phyloP scores from a whole-genome alignment of 2,113 vertebrate genomes.

The Otolemur garnettii region DNA sequence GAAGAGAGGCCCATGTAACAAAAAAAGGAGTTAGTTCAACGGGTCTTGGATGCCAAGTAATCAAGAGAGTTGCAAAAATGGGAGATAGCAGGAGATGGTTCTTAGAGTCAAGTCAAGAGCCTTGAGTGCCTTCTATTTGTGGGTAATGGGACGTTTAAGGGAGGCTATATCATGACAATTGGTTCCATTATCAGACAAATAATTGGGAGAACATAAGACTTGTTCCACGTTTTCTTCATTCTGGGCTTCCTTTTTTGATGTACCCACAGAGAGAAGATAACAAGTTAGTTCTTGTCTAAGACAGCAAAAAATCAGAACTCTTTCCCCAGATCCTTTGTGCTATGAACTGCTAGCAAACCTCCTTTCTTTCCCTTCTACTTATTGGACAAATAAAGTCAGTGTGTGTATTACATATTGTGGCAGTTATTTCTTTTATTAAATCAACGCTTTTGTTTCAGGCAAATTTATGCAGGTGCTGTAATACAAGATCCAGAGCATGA shows the following conservation, averaged over 20 bases:
- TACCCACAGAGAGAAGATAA: not conserved
- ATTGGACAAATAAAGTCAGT: slow-evolving; percentile 16
- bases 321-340: not conserved
- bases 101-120: not conserved
- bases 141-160: not conserved
- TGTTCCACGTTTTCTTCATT: not conserved
- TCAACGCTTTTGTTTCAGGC: not conserved
- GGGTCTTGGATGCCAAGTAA: not conserved
- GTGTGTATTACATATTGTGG: not conserved
- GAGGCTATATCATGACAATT: not conserved
- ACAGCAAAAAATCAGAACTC: not conserved
- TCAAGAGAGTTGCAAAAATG: not conserved
- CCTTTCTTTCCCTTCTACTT: not conserved
- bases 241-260: not conserved
- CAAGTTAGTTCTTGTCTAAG: not conserved
- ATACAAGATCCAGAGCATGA: not conserved
- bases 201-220: not conserved
- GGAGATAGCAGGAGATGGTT: not conserved
- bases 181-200: not conserved
- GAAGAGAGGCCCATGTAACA: not conserved
- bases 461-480: not conserved
- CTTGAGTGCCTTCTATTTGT: not conserved
- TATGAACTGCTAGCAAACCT: not conserved
- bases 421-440: slow-evolving; percentile 12
- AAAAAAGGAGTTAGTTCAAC: not conserved